Evolutionary conservation across 2,888 invertebrate genomes (phyloP).

Genomic region (Leptopilina myrica): DNA sequence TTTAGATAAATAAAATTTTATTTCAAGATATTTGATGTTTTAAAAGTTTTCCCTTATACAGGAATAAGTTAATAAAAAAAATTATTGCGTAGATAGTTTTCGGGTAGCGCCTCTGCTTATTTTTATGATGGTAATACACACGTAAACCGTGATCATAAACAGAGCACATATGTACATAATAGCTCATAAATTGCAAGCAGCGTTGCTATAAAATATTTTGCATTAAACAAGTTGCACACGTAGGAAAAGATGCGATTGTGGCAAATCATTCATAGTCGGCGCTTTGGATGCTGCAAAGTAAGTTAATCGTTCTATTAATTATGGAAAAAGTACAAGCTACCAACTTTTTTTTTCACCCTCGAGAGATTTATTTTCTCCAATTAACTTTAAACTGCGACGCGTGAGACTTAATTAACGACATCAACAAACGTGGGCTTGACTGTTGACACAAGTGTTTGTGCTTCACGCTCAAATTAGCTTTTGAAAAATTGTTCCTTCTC

Average conservation of each 20-base stretch:
- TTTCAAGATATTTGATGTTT: no score
- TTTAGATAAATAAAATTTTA: no score
- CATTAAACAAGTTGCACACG: not conserved
- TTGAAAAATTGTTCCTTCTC: not conserved
- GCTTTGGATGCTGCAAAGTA: not conserved
- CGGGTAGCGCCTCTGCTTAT: not conserved
- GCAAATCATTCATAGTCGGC: not conserved
- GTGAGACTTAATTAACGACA: slow-evolving; percentile 23
- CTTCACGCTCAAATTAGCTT: not conserved
- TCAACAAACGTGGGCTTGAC: slow-evolving; percentile 5
- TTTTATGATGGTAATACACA: not conserved
- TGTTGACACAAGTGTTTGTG: slow-evolving; percentile 7
- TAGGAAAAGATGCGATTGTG: slow-evolving; percentile 2
- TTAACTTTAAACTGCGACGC: slow-evolving; percentile 1
- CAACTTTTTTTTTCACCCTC: slow-evolving; percentile 18
- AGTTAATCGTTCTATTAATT: slow-evolving; percentile 49
- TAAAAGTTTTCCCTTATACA: no score
- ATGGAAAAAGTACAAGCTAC: slow-evolving; percentile 33
- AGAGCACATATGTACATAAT: slow-evolving; percentile 19
- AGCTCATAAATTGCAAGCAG: slow-evolving; percentile 20
- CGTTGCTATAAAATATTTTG: slow-evolving; percentile 3
- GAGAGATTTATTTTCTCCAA: slow-evolving; percentile 5
- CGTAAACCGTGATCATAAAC: slow-evolving; percentile 5
- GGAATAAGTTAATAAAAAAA: slow-evolving; percentile 8
- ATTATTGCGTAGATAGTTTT: not conserved